Conservation (phyloP, 1,140 invertebrate genomes). For the Drosophila simulans region DNA sequence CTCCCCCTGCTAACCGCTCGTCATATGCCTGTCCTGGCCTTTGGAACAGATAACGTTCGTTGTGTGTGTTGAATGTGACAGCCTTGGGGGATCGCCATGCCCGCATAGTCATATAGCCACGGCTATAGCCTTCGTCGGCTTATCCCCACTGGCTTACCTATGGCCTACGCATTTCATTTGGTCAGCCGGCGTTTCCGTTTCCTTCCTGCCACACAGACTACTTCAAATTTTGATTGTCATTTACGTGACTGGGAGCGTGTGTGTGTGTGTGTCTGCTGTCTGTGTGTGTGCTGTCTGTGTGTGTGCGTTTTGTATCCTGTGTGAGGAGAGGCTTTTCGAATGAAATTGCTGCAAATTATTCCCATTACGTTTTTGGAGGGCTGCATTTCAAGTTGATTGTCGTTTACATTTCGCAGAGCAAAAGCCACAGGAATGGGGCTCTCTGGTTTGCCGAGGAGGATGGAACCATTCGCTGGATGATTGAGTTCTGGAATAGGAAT, state of each 20-base stretch:
- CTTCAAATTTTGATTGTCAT: slow-evolving; percentile 81
- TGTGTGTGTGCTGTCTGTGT: not conserved
- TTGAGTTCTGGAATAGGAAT: slow-evolving; percentile 41
- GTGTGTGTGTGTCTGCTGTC: not conserved
- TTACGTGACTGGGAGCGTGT: slow-evolving; percentile 56
- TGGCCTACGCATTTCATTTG: slow-evolving; percentile 68
- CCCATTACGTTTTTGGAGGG: slow-evolving; percentile 78
- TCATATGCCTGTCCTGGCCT: slow-evolving; percentile 34
- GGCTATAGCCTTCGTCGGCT: slow-evolving; percentile 10
- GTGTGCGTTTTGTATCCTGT: slow-evolving; percentile 6
- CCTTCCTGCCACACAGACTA: slow-evolving; percentile 47
- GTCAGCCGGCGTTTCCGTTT: slow-evolving; percentile 47
- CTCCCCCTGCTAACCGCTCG: not conserved
- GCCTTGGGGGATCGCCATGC: slow-evolving; percentile 60
- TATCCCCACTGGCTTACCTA: slow-evolving; percentile 31
- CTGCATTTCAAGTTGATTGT: slow-evolving; percentile 80
- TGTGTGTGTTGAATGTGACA: slow-evolving; percentile 74
- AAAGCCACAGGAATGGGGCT: not conserved
- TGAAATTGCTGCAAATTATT: slow-evolving; percentile 83
- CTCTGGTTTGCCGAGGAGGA: not conserved
- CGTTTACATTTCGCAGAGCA: slow-evolving; percentile 72
- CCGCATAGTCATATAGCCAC: not conserved
- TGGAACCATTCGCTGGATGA: slow-evolving; percentile 28
- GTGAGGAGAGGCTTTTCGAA: slow-evolving; percentile 62
- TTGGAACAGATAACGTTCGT: slow-evolving; percentile 58